Base-by-base conservation (phyloP, 2,888 invertebrate species). In the Campopleginae sp. region DNA sequence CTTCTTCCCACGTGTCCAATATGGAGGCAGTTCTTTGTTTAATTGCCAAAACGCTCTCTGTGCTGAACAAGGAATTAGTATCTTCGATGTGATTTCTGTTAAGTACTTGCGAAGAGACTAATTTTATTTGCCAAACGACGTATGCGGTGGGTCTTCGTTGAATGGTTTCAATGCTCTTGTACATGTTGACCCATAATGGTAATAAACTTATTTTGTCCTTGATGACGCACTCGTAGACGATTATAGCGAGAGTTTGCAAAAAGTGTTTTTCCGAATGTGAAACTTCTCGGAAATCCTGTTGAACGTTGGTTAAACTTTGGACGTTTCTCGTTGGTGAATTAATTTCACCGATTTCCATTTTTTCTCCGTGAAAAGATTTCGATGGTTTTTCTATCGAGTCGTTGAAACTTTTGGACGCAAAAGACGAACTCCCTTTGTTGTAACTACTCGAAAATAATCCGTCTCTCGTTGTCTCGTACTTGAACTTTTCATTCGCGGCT, bases 171-270 rank as follows among this genome's bases (percentile, higher is more conserved):
- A 96, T 92, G 86, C 95, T 95, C 95, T 96, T 95, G 85, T 93
- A 91, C 86, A 91, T 90, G 86, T 96, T 95, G 3, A 97, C 94
- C 95, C 97, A 97, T 71, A 96, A 95, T 1, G 97, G 96, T 87
- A 98, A 93, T 23, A 97, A 95, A 90, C 96, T 96, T 89, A 97
- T 94, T 90, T 97, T 97, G 93, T 98, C 98, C 90, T 96, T 96
- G 2, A 97, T 96, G 0, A 97, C 96, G 77, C 97, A 97, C 92
- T 98, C 97, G 90, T 97, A 97, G 7, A 97, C 96, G 27, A 97
- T 94, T 65, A 91, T 92, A 17, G 92, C 92, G 58, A 93, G 90
- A 2, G 89, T 91, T 82, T 93, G 92, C 42, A 92, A 82, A 77
- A 92, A 93, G 31, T 91, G 88, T 70, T 88, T 90, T 82, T 94